A percentile compares a stretch with the other conserved stretches of the same genome.
phyloP scores from a whole-genome alignment of 2,797 vertebrate species.

The Martes flavigula region DNA sequence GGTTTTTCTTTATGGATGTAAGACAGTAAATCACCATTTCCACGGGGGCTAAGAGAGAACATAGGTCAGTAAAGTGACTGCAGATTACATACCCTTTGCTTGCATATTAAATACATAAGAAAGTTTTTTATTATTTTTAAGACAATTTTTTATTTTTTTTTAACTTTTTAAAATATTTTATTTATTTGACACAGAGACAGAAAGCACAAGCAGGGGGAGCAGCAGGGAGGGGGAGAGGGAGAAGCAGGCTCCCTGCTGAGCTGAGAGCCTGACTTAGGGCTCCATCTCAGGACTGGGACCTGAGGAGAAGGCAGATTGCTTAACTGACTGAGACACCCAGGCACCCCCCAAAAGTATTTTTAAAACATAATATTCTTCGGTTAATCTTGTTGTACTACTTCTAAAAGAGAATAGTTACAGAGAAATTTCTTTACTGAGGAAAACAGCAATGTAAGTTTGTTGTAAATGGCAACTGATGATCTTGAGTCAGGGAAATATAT shows the following conservation, averaged over 20 bases:
- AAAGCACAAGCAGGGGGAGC: not conserved
- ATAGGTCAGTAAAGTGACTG: not conserved
- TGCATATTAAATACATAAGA: not conserved
- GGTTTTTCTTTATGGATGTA: not conserved
- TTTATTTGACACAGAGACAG: not conserved
- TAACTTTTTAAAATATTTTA: not conserved
- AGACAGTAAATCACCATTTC: not conserved
- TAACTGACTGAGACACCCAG: not conserved
- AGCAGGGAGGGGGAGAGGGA: not conserved
- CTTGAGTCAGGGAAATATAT: not conserved
- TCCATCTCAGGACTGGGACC: not conserved
- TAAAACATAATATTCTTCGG: not conserved
- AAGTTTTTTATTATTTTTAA: not conserved
- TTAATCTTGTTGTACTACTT: not conserved
- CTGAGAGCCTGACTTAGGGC: too few relatives aligned
- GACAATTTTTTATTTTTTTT: not conserved
- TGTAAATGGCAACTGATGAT: not conserved
- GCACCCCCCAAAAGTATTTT: not conserved
- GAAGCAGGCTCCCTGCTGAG: too few relatives aligned
- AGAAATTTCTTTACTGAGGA: not conserved
- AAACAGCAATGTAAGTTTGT: not conserved
- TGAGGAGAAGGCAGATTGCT: not conserved
- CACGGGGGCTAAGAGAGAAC: not conserved
- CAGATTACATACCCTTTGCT: not conserved
- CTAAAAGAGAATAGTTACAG: constrained; percentile 1